Evolutionary conservation across 2,113 vertebrate genomes (phyloP).

Genomic region (Stegastes partitus): DNA sequence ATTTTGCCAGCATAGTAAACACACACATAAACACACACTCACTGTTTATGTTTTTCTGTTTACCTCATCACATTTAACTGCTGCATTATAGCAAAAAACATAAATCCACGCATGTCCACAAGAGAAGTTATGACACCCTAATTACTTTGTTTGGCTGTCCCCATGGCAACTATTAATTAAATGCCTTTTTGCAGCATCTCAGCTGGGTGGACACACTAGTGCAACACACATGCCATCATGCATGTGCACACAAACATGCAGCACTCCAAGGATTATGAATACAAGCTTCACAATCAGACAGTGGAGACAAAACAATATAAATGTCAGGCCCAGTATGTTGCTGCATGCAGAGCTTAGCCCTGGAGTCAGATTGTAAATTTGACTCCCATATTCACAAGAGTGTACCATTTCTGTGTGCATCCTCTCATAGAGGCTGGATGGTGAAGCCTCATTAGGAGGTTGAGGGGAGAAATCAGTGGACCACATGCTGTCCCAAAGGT

Average conservation of each 20-base stretch:
- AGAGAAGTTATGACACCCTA: constrained; percentile 17
- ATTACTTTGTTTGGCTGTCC: constrained; percentile 56
- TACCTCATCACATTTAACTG: constrained; percentile 31
- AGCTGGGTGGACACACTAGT: constrained; percentile 15
- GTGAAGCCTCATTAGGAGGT: constrained; percentile 36
- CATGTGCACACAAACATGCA: constrained; percentile 26
- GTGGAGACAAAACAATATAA: constrained; percentile 48
- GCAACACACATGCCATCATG: constrained; percentile 20
- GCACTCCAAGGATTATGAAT: constrained; percentile 19
- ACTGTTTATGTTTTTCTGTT: neutral
- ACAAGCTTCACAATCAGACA: constrained; percentile 13
- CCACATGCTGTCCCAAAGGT: constrained; percentile 52
- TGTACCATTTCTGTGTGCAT: constrained; percentile 7
- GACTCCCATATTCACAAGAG: constrained; percentile 28
- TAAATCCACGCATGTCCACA: constrained; percentile 8
- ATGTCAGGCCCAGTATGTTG: constrained; percentile 52
- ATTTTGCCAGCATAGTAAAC: constrained; percentile 47
- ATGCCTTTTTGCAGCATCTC: constrained; percentile 25
- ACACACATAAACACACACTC: neutral
- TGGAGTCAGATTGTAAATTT: constrained; percentile 47
- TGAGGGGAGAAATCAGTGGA: constrained; percentile 42
- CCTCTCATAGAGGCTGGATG: constrained; percentile 16
- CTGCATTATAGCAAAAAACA: constrained; percentile 31
- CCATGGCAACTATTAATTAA: constrained; percentile 63
- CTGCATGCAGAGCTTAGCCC: constrained; percentile 30